These are phyloP conservation scores for Lasiurus borealis DNA, from an alignment of 2,113 vertebrate species.

Conservation along the genomic window DNA sequence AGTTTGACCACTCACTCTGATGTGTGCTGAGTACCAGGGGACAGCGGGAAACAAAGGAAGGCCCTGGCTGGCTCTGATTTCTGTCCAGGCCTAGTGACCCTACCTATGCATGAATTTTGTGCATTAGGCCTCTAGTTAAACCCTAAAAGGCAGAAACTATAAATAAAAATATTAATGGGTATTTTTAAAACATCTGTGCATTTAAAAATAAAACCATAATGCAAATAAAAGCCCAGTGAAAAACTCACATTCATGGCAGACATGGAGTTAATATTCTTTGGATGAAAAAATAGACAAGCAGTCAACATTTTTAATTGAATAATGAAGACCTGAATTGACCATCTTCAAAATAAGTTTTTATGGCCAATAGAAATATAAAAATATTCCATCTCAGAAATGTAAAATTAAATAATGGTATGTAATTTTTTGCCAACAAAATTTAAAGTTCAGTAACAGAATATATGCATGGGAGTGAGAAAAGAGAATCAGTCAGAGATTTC, in stretches of 20 bases:
- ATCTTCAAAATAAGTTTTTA: not conserved
- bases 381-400: conserved; percentile 36
- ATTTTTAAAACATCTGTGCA: not conserved
- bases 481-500: not conserved
- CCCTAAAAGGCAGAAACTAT: not conserved
- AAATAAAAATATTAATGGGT: not conserved
- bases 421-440: conserved; percentile 2
- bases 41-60: too few relatives aligned
- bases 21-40: too few relatives aligned
- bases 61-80: too few relatives aligned
- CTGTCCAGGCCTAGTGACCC: too few relatives aligned
- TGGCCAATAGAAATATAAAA: conserved; percentile 3
- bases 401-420: not conserved
- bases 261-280: not conserved
- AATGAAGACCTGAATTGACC: not conserved
- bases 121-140: not conserved
- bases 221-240: conserved; percentile 45
- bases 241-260: not conserved
- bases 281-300: not conserved
- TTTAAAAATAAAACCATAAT: conserved; percentile 50
- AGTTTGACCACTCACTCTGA: too few relatives aligned
- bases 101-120: too few relatives aligned
- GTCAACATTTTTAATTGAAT: not conserved
- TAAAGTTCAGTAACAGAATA: not conserved
- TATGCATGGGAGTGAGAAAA: not conserved